Percentiles rank a stretch among this genome's conserved stretches.
Conservation (phyloP, 1,140 invertebrate species). For the Triops cancriformis region DNA sequence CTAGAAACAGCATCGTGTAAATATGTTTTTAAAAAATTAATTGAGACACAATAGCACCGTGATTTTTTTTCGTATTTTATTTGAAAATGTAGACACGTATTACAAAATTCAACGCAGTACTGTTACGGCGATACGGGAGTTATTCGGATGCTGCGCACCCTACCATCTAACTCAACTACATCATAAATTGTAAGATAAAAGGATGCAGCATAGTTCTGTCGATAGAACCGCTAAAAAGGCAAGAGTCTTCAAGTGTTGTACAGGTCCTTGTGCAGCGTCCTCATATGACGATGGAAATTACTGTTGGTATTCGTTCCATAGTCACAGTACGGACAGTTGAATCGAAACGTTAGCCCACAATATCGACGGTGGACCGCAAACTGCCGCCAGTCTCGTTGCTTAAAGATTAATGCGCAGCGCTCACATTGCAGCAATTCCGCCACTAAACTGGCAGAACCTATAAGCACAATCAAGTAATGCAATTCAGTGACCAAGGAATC, state of each 20-base stretch:
- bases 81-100: not conserved
- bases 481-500: not conserved
- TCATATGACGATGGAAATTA: not conserved
- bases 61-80: not conserved
- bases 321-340: not conserved
- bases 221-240: not conserved
- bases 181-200: not conserved
- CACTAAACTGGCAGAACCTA: not conserved
- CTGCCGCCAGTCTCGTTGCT: not conserved
- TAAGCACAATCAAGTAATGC: not conserved
- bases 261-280: conserved; percentile 3
- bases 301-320: conserved; percentile 3
- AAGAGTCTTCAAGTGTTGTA: not conserved
- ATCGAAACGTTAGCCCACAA: not conserved
- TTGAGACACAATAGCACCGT: not conserved
- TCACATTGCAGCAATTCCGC: not conserved
- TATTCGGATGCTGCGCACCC: not conserved
- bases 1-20: too few relatives aligned
- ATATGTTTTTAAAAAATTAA: not conserved
- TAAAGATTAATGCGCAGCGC: not conserved
- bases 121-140: not conserved
- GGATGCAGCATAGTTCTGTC: not conserved
- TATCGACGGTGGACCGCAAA: not conserved
- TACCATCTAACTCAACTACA: not conserved
- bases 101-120: not conserved